Conservation (phyloP, 2,797 vertebrate genomes). For the Enteromius thamalakanensis region DNA sequence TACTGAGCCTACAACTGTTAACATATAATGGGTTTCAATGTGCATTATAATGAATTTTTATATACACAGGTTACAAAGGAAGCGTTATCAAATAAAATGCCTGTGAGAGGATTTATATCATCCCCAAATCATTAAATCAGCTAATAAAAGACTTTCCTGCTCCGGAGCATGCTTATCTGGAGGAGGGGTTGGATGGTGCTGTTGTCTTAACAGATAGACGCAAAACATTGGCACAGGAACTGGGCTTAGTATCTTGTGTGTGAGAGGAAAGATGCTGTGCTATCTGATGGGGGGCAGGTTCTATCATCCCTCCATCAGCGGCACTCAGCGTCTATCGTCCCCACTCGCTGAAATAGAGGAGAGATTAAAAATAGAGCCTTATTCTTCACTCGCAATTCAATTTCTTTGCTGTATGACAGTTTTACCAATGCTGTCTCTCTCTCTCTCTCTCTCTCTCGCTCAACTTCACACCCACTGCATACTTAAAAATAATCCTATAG, state of each 20-base stretch:
- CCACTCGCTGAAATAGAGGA: conserved; percentile 31
- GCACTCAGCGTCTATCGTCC: conserved; percentile 29
- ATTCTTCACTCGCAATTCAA: conserved; percentile 40
- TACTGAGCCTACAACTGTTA: background rate
- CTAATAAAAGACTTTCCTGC: conserved; percentile 22
- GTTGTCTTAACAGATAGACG: conserved; percentile 29
- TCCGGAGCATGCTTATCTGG: conserved; percentile 42
- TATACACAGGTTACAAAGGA: background rate
- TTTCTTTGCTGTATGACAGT: conserved; percentile 41
- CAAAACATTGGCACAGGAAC: conserved; percentile 23
- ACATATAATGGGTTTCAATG: no score
- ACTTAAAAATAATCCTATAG: conserved; percentile 26
- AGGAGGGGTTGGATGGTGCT: conserved; percentile 16
- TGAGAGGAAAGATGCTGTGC: conserved; percentile 41
- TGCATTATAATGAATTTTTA: background rate
- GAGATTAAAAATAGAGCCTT: conserved; percentile 51
- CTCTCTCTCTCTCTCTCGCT: no score
- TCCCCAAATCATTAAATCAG: conserved; percentile 44
- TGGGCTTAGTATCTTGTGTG: conserved; percentile 33
- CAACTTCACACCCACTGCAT: conserved; percentile 18
- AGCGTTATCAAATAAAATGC: background rate
- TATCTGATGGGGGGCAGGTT: conserved; percentile 45
- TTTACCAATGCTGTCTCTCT: conserved; percentile 1
- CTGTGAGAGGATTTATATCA: conserved; percentile 34
- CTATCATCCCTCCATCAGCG: conserved; percentile 55